Percentiles rank a stretch among this genome's conserved stretches.
phyloP scores from a whole-genome alignment of 2,797 vertebrate species.

The Smutsia temminckii region DNA sequence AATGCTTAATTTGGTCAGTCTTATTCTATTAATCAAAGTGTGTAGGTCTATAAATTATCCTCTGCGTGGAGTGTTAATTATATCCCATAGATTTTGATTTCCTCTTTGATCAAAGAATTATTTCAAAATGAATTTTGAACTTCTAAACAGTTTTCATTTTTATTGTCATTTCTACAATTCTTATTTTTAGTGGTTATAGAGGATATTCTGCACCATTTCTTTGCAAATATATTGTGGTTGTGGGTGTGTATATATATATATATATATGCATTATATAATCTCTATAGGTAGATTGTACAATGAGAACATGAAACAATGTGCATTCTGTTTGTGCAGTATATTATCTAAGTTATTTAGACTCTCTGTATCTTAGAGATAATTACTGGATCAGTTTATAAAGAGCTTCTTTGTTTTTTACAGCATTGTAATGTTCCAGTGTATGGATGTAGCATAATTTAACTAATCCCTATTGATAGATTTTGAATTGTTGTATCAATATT shows the following conservation, averaged over 20 bases:
- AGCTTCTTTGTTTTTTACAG: not conserved
- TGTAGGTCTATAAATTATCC: not conserved
- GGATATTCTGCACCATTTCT: not conserved
- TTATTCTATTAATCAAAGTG: not conserved
- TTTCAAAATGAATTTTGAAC: not conserved
- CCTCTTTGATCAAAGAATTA: not conserved
- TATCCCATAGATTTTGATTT: not conserved
- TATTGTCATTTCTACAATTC: not conserved
- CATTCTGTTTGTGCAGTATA: not conserved
- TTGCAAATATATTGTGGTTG: not conserved
- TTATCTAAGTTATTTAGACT: not conserved
- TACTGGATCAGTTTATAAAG: not conserved
- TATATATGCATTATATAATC: not conserved
- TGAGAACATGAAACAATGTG: not conserved
- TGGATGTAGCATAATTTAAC: not conserved
- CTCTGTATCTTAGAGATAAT: not conserved
- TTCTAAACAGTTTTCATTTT: not conserved
- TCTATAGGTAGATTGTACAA: not conserved
- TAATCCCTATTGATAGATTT: not conserved
- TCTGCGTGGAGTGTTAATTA: not conserved
- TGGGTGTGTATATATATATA: no score
- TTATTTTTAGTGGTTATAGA: not conserved
- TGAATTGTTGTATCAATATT: not conserved
- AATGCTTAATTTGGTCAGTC: not conserved
- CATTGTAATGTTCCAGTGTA: not conserved